phyloP scores from a whole-genome alignment of 2,797 vertebrate genomes.

The Enteromius afrohamiltoni region DNA sequence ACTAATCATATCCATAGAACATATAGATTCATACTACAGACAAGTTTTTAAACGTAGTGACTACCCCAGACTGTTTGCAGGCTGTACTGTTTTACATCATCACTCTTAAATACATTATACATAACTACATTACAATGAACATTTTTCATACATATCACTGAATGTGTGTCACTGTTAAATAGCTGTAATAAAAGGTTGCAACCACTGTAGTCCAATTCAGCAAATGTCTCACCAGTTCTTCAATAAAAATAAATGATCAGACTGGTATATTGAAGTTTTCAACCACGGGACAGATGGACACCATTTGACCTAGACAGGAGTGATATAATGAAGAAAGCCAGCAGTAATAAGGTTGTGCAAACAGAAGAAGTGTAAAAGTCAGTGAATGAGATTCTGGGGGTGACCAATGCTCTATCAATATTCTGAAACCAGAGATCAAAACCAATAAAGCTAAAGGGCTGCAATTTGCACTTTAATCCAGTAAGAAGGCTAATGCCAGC shows the following conservation, averaged over 20 bases:
- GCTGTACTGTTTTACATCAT: not conserved
- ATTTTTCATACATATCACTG: not conserved
- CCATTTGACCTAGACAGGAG: not conserved
- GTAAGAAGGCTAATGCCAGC: slow-evolving; percentile 29
- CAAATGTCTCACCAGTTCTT: not conserved
- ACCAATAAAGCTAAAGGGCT: slow-evolving; percentile 30
- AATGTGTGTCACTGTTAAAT: not conserved
- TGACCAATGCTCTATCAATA: slow-evolving; percentile 10
- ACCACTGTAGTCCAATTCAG: not conserved
- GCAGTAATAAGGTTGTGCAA: slow-evolving; percentile 8
- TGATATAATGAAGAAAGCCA: slow-evolving; percentile 8
- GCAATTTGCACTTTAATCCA: slow-evolving; percentile 26
- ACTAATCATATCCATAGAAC: not conserved
- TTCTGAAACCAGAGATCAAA: slow-evolving; percentile 11
- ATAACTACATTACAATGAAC: not conserved
- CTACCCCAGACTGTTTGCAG: not conserved
- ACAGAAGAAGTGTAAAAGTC: slow-evolving; percentile 19
- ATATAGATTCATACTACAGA: not conserved
- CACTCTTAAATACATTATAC: not conserved
- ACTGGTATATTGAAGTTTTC: not conserved
- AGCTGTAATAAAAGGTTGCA: not conserved
- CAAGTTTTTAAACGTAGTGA: not conserved
- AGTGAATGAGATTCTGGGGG: slow-evolving; percentile 8
- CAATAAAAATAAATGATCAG: not conserved
- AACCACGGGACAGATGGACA: not conserved